Conservation (phyloP, 2,113 vertebrate species). For the Hemicordylus capensis region DNA sequence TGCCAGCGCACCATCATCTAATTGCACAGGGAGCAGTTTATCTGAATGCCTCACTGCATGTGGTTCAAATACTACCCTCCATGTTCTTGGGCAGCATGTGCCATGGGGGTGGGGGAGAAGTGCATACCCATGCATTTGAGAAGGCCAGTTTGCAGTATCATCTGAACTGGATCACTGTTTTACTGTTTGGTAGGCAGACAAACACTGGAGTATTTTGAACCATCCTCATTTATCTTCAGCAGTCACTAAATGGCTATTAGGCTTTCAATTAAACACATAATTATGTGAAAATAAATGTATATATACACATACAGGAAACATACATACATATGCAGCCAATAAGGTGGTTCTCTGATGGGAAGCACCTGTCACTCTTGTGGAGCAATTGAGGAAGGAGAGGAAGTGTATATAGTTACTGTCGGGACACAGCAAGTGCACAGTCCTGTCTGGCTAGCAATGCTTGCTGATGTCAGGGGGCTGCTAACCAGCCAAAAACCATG, state of each 20-base stretch:
- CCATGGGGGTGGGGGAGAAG: too few species aligned
- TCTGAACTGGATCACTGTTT: too few species aligned
- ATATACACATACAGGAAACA: constrained; percentile 13
- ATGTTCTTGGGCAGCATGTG: too few species aligned
- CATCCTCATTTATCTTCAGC: constrained; percentile 56
- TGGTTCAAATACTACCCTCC: too few species aligned
- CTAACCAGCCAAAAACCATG: not conserved
- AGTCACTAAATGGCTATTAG: constrained; percentile 66
- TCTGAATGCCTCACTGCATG: too few species aligned
- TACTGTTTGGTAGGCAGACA: not conserved
- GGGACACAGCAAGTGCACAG: not conserved
- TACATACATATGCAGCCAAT: too few species aligned
- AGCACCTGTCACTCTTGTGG: not conserved
- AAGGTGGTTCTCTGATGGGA: not conserved
- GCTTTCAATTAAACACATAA: too few species aligned
- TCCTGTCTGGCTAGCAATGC: not conserved
- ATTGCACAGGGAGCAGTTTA: too few species aligned
- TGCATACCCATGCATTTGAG: too few species aligned
- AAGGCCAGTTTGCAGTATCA: too few species aligned
- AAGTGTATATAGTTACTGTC: not conserved
- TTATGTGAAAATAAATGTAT: constrained; percentile 58
- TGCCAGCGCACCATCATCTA: too few species aligned
- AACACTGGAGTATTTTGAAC: constrained; percentile 32
- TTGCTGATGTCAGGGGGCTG: not conserved
- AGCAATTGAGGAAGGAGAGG: not conserved